Conservation (phyloP, 92 coral and sea anemone species). For the Desmophyllum pertusum region DNA sequence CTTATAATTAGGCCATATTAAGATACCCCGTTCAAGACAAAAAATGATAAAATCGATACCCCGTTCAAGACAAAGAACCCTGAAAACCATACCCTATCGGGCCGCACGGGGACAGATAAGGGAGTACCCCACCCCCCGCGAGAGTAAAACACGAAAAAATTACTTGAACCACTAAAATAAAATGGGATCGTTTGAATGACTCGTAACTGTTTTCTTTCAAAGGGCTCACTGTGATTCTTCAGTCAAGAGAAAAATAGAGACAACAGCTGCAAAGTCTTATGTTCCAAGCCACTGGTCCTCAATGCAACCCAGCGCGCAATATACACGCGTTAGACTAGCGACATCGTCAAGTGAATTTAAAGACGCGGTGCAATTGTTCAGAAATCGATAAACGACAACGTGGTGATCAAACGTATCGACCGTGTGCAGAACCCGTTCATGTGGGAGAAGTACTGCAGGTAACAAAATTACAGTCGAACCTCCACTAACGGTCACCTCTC, state of each 20-base stretch:
- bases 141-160: no score
- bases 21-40: no score
- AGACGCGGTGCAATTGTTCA: conserved; percentile 53
- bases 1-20: no score
- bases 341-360: conserved; percentile 67
- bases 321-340: conserved; percentile 35
- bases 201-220: neutral
- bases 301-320: conserved; percentile 51
- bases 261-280: neutral
- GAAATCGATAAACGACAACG: conserved; percentile 42
- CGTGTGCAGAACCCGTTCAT: conserved; percentile 78
- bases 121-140: no score
- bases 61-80: no score
- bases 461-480: neutral
- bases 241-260: neutral
- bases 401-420: conserved; percentile 54
- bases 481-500: no score
- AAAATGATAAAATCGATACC: no score
- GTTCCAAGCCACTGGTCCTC: conserved; percentile 59
- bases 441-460: conserved; percentile 71
- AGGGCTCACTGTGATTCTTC: conserved; percentile 2
- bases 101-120: no score
- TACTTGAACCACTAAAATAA: no score
- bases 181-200: neutral
- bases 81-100: no score